A percentile compares a stretch with the other conserved stretches of the same genome.
Conservation (phyloP, 2,113 vertebrate species). For the Dunckerocampus dactyliophorus region DNA sequence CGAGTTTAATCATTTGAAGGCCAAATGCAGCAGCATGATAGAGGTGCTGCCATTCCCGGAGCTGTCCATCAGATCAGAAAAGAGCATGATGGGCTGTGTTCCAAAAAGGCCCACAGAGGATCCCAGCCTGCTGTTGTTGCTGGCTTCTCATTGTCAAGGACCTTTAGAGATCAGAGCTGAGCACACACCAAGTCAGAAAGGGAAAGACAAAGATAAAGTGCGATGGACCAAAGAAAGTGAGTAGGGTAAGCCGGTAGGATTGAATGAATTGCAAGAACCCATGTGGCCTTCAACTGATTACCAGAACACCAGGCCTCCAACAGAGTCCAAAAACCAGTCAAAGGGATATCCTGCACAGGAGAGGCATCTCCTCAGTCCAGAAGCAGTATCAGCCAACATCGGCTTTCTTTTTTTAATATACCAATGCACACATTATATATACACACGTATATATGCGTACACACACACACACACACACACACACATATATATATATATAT, state of each 20-base stretch:
- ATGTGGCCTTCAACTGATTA: constrained; percentile 69
- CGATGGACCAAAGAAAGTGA: constrained; percentile 54
- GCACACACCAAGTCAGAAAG: constrained; percentile 68
- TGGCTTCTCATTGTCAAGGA: constrained; percentile 74
- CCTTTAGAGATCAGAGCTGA: constrained; percentile 77
- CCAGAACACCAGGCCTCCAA: constrained; percentile 58
- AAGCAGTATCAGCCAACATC: constrained; percentile 55
- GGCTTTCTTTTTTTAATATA: constrained; percentile 20
- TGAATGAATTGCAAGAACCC: constrained; percentile 65
- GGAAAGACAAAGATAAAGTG: constrained; percentile 46
- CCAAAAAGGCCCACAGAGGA: constrained; percentile 69
- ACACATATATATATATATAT: too few species aligned
- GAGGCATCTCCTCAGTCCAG: constrained; percentile 44
- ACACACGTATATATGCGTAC: constrained; percentile 1
- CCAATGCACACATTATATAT: constrained; percentile 31
- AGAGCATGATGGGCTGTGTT: constrained; percentile 68
- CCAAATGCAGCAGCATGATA: constrained; percentile 50
- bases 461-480: too few species aligned
- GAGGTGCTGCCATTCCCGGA: constrained; percentile 61
- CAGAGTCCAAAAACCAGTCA: constrained; percentile 63
- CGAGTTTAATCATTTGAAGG: constrained; percentile 61
- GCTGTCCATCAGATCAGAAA: constrained; percentile 72
- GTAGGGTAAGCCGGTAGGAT: constrained; percentile 58
- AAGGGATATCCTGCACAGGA: constrained; percentile 64
- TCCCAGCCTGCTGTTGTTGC: constrained; percentile 69